phyloP scores from a whole-genome alignment of 30 jellyfish, hydroid and myxozoan species.

The Chrysaora quinquecirrha region DNA sequence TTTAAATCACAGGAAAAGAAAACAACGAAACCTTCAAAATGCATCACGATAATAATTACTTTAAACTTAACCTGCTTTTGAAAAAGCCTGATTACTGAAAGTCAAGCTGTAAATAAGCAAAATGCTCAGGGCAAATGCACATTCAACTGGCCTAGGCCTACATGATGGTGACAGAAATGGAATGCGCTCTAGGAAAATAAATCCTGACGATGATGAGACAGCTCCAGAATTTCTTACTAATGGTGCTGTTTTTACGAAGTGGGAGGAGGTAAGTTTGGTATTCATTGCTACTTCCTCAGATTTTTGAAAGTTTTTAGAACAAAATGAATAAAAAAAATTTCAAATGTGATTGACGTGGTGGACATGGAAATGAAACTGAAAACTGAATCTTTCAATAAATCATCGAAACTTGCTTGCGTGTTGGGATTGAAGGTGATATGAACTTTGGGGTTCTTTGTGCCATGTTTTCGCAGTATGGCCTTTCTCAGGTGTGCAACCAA shows the following conservation, averaged over 20 bases:
- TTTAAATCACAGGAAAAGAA: no score
- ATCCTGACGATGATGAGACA: neutral
- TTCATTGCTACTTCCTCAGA: neutral
- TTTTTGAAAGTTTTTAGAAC: neutral
- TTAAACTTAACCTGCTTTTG: no score
- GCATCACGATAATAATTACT: no score
- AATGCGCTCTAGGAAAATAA: neutral
- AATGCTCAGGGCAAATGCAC: no score
- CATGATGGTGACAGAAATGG: neutral
- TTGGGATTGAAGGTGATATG: neutral
- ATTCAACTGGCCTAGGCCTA: constrained; percentile 3
- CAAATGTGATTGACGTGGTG: neutral
- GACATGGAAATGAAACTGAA: neutral
- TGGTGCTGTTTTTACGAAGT: constrained; percentile 3
- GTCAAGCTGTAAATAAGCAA: no score
- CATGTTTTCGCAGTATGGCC: no score
- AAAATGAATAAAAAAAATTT: no score
- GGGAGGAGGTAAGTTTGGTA: constrained; percentile 4
- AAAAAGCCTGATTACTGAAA: no score
- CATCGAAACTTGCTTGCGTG: neutral
- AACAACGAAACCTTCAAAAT: no score
- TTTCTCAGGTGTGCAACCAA: no score
- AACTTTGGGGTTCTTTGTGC: no score
- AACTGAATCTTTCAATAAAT: neutral
- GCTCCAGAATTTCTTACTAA: neutral